Evolutionary conservation across 2,888 invertebrate species (phyloP).

Genomic region (Melanophora roralis): DNA sequence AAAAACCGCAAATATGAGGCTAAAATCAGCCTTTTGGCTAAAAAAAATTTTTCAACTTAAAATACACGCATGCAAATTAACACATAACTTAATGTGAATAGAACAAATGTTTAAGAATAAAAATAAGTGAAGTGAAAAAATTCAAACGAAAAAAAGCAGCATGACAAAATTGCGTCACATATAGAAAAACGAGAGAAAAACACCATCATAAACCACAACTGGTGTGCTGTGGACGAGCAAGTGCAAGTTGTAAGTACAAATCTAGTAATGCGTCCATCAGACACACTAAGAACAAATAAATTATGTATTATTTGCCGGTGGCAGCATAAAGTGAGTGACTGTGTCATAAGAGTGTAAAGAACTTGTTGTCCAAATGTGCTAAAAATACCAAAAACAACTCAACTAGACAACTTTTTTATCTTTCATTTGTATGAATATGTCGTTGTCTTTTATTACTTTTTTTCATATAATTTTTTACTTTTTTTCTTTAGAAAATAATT

Average conservation of each 20-base stretch:
- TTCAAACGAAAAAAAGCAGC: conserved; percentile 4
- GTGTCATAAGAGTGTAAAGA: conserved; percentile 61
- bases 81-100: background rate
- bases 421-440: too few species aligned
- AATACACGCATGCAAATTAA: background rate
- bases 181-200: background rate
- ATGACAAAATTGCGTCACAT: conserved; percentile 41
- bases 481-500: background rate
- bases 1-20: conserved; percentile 26
- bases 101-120: background rate
- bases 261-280: background rate
- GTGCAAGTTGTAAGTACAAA: conserved; percentile 21
- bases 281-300: background rate
- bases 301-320: background rate
- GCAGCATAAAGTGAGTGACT: conserved; percentile 52
- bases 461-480: background rate
- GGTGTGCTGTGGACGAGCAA: background rate
- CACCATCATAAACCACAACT: background rate
- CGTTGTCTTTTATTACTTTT: background rate
- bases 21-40: conserved; percentile 29
- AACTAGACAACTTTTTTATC: background rate
- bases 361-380: conserved; percentile 49
- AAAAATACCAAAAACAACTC: conserved; percentile 31
- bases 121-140: conserved; percentile 9
- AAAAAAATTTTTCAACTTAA: conserved; percentile 21